Conservation (phyloP, 64 coral and sea anemone genomes). For the Montipora capricornis region DNA sequence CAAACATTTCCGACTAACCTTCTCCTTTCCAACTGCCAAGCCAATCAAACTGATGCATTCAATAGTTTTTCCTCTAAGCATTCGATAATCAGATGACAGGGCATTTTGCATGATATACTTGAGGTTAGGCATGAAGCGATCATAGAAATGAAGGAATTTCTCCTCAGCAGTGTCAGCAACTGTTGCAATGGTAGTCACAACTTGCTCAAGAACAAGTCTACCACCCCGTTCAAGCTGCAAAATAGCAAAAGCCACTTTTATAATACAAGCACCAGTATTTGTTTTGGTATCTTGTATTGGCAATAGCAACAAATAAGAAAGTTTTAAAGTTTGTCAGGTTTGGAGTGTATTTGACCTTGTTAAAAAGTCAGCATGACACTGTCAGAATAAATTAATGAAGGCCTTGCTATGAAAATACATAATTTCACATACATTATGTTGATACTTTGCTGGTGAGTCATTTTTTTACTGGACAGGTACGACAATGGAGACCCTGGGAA, state of each 20-base stretch:
- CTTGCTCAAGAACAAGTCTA: conserved; percentile 94
- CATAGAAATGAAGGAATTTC: conserved; percentile 88
- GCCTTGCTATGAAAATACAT: too few species aligned
- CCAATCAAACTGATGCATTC: conserved; percentile 99
- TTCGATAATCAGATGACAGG: conserved; percentile 78
- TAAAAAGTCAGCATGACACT: too few species aligned
- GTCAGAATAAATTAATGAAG: too few species aligned
- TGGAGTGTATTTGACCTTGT: too few species aligned
- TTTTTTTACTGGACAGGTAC: too few species aligned
- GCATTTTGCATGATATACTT: conserved; percentile 97
- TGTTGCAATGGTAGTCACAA: conserved; percentile 94
- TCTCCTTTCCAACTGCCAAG: conserved; percentile 95
- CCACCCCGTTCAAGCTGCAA: conserved; percentile 85
- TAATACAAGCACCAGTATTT: too few species aligned
- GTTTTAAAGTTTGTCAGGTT: too few species aligned
- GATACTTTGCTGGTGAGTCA: too few species aligned
- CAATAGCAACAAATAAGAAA: too few species aligned
- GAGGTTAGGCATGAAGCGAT: conserved; percentile 94
- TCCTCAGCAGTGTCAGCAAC: conserved; percentile 97
- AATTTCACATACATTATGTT: too few species aligned
- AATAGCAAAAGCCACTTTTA: neutral
- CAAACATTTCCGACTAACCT: conserved; percentile 28
- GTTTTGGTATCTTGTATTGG: too few species aligned
- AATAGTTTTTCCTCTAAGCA: conserved; percentile 95
- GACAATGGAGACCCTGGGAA: too few species aligned